Evolutionary conservation across 2,113 vertebrate species (phyloP), one percentile per base, ranked within the genome.

Genomic region (Erpornis zantholeuca): DNA sequence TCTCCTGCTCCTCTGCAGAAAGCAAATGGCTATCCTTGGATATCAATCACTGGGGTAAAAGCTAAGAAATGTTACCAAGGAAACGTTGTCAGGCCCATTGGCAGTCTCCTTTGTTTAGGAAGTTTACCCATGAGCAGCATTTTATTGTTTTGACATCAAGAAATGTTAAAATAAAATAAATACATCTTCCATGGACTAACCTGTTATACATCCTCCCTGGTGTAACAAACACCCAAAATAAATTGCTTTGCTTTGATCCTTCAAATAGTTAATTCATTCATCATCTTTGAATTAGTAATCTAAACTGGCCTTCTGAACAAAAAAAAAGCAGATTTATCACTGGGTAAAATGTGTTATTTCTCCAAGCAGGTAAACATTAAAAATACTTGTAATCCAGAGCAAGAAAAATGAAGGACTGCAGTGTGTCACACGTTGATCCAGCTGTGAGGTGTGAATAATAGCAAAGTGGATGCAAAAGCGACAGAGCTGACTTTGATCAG

Each of bases 11-110:
- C 47, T 86, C 91, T 80, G 87, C 60, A 95, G 88, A 96, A 95
- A 95, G 92, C 82, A 94, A 95, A 96, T 93, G 94, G 94, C 92
- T 94, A 94, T 95, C 86, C 93, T 95, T 92, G 88, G 81, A 86
- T 96, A 97, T 97, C 96, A 92, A 91, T 96, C 95, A 93, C 92
- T 86, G 88, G 90, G 93, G 88, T 96, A 92, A 96, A 97, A 96
- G 84, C 95, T 87, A 95, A 96, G 91, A 96, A 96, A 95, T 96
- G 95, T 96, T 96, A 75, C 96, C 96, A 95, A 96, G 95, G 94
- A 96, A 97, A 97, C 95, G 6, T 90, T 84, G 89, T 90, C 81
- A 77, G 90, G 52, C 68, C 96, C 89, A 92, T 82, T 93, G 93
- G 92, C 91, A 92, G 57, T 38, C 90, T 97, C 86, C 84, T 97